Percentiles rank a stretch among this genome's conserved stretches.
Evolutionary conservation across 2,888 invertebrate genomes (phyloP).

Genomic region (Cheilosia vernalis): DNA sequence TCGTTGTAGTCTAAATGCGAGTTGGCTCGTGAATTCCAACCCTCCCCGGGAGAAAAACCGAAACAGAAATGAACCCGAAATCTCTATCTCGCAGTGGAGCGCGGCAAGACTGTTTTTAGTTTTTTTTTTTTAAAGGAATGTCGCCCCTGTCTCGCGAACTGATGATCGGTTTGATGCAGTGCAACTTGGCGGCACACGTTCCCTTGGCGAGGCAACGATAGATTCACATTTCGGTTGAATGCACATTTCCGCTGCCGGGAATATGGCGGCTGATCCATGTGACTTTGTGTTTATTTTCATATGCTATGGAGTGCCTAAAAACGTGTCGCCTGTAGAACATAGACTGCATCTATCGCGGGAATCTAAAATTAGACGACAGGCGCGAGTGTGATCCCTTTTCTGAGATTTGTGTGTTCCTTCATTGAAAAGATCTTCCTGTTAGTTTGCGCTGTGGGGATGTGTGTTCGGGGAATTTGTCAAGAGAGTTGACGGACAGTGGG

Average conservation of each 20-base stretch:
- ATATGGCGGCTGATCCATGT: conserved; percentile 5
- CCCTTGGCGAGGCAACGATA: not conserved
- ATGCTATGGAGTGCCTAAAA: conserved; percentile 49
- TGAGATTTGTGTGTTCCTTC: conserved; percentile 9
- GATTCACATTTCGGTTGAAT: conserved; percentile 51
- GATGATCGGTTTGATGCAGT: conserved; percentile 47
- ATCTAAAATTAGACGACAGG: conserved; percentile 46
- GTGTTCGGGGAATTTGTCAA: not conserved
- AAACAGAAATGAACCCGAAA: conserved; percentile 60
- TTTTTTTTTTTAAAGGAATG: conserved; percentile 7
- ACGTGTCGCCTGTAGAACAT: conserved; percentile 42
- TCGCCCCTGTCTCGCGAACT: conserved; percentile 33
- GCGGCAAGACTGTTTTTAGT: conserved; percentile 3
- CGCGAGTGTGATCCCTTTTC: conserved; percentile 47
- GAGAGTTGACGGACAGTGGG: conserved; percentile 1
- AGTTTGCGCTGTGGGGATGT: not conserved
- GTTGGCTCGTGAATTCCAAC: conserved; percentile 68
- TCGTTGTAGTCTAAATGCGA: conserved; percentile 62
- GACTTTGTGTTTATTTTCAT: conserved; percentile 44
- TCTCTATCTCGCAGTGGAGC: conserved; percentile 39
- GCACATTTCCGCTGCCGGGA: conserved; percentile 62
- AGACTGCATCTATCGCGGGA: conserved; percentile 31
- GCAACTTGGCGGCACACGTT: conserved; percentile 26
- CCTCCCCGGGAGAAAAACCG: conserved; percentile 31
- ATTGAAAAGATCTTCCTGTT: not conserved